Conservation (phyloP, 64 coral and sea anemone species). For the Dendronephthya gigantea region DNA sequence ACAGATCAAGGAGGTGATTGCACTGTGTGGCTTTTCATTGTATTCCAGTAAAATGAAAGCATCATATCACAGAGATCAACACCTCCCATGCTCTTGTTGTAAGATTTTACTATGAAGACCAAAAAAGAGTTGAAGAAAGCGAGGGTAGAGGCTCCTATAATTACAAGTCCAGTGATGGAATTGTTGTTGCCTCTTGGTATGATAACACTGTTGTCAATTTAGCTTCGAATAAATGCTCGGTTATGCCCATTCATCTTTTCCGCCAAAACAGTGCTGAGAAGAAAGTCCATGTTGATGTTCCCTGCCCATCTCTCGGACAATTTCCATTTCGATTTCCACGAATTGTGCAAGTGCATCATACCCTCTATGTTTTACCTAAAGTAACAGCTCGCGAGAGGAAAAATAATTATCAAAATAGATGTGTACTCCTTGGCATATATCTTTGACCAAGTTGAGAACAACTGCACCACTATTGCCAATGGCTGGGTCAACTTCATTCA, state of each 20-base stretch:
- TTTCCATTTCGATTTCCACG: neutral
- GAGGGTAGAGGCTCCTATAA: no score
- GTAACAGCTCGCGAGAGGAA: conserved; percentile 5
- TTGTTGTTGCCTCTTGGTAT: neutral
- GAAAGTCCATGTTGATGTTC: conserved; percentile 4
- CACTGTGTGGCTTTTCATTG: no score
- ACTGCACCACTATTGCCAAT: conserved; percentile 14
- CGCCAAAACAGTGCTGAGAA: neutral
- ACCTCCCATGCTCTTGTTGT: no score
- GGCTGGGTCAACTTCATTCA: neutral
- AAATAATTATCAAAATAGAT: conserved; percentile 27
- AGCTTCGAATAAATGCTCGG: neutral
- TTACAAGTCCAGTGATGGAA: no score
- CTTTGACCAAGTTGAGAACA: neutral
- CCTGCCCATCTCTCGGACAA: conserved; percentile 4
- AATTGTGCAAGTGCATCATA: conserved; percentile 14
- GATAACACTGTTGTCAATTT: conserved; percentile 15
- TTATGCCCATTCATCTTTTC: neutral
- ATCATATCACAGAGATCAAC: no score
- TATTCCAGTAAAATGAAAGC: no score
- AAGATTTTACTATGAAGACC: no score
- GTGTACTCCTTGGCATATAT: neutral
- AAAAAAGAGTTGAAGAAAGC: no score
- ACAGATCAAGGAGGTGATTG: no score
- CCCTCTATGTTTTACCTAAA: neutral